phyloP scores from a whole-genome alignment of 2,113 vertebrate genomes.

The Gasterosteus aculeatus region DNA sequence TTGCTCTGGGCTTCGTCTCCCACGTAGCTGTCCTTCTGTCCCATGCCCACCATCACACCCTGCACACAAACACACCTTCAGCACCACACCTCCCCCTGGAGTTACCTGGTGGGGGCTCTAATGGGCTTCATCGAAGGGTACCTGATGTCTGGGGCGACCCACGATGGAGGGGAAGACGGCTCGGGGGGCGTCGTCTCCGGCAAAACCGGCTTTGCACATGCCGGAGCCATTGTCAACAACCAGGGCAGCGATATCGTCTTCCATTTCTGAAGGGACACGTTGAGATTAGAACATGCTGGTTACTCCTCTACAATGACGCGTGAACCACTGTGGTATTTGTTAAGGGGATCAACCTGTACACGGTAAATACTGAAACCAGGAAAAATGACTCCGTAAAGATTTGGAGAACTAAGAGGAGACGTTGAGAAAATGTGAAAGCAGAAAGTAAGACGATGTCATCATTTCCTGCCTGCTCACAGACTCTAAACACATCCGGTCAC shows the following conservation, averaged over 20 bases:
- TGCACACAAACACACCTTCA: conserved; percentile 36
- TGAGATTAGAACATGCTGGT: no score
- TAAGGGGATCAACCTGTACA: no score
- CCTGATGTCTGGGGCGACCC: conserved; percentile 64
- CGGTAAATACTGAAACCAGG: no score
- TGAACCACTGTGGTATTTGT: not conserved
- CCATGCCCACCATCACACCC: conserved; percentile 98
- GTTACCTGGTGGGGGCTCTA: not conserved
- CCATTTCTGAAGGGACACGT: conserved; percentile 41
- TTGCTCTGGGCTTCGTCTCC: conserved; percentile 98
- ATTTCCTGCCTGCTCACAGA: not conserved
- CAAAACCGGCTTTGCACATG: conserved; percentile 65
- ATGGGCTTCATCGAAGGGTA: accelerated
- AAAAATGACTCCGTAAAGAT: no score
- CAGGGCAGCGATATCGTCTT: conserved; percentile 32
- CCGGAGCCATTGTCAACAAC: conserved; percentile 70
- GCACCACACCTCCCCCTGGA: accelerated
- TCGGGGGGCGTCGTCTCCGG: conserved; percentile 58
- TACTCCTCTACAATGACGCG: not conserved
- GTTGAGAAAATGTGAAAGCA: not conserved
- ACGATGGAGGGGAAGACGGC: conserved; percentile 62
- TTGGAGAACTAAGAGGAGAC: no score
- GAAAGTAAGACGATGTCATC: not conserved
- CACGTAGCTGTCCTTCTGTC: conserved; percentile 96
- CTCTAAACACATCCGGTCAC: not conserved